Evolutionary conservation across 2,797 vertebrate species (phyloP), one percentile per base, ranked within the genome.

Genomic region (Gallinago nigripennis): DNA sequence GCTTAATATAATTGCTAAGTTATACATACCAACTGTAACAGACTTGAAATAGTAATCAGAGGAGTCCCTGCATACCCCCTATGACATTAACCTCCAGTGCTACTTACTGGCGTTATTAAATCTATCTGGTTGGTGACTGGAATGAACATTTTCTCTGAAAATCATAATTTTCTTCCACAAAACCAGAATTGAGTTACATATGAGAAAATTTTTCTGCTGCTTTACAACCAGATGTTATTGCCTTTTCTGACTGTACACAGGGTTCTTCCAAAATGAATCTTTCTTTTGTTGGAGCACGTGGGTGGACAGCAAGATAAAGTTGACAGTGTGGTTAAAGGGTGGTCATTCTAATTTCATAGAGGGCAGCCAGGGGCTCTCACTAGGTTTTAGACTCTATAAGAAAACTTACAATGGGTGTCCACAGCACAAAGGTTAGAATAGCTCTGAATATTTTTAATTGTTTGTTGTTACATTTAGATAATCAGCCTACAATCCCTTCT

Each of bases 21-120:
- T 87, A 43, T 24, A 43, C 0, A 0, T 28, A 43, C 6, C 16
- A 51, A 27, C 14, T 53, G 14, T 64, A 70, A 73, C 6, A 66
- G 57, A 41, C 27, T 80, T 85, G 54, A n/a, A 94, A 31, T 16
- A 79, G 23, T 4, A 77, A 50, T 48, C 28, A 66, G 31, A 94
- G 39, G 11, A 50, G 30, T 56, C 33, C 16, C 21, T 39, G 12
- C 60, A 60, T 61, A 57, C 23, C 2, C 3, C 8, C 56, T 39
- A 16, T 28, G n/a, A 6, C 11, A 30, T 50, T 77, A 80, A 63
- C 15, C 2, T 54, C 39, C 60, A 64, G 2, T 56, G 12, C 6
- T 69, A 48, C 37, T 84, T 82, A 16, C 35, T 71, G 20, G 21
- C 45, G 11, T 73, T 85, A 31, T 16, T 87, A 61, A 87, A 45